Percentiles rank a stretch among this genome's conserved stretches.
Evolutionary conservation across 2,797 vertebrate species (phyloP).

Genomic region (Aeoliscus strigatus): DNA sequence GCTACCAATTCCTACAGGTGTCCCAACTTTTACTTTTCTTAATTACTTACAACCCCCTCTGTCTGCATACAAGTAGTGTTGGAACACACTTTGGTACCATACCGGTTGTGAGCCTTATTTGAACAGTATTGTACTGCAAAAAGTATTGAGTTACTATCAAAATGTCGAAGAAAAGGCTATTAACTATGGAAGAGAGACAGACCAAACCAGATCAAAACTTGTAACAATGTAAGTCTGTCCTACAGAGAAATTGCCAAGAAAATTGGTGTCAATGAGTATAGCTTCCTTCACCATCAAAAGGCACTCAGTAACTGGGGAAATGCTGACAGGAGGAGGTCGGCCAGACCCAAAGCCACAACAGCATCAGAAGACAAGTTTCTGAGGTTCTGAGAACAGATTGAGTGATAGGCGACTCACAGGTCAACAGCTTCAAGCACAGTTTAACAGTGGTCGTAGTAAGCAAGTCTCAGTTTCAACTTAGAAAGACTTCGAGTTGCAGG

Average conservation of each 20-base stretch:
- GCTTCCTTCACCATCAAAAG: neutral
- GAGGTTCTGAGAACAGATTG: neutral
- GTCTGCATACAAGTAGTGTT: neutral
- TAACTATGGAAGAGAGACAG: too few relatives aligned
- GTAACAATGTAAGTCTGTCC: neutral
- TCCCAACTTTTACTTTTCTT: too few relatives aligned
- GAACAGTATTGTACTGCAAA: too few relatives aligned
- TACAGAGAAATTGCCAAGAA: neutral
- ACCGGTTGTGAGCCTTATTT: too few relatives aligned
- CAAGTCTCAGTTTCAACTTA: neutral
- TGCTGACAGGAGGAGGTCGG: neutral
- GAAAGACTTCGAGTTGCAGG: too few relatives aligned
- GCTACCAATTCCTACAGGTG: too few relatives aligned
- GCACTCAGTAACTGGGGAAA: neutral
- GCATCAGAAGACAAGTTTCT: neutral
- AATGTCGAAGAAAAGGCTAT: neutral
- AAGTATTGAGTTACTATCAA: too few relatives aligned
- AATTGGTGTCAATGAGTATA: neutral
- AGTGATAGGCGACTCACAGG: neutral
- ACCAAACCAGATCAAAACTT: too few relatives aligned
- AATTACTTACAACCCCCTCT: too few relatives aligned
- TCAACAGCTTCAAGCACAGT: neutral
- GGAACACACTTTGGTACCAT: too few relatives aligned
- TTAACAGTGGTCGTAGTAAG: neutral
- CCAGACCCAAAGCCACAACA: neutral